These are phyloP conservation scores for Cynopterus brachyotis DNA, from an alignment of 2,113 vertebrate species.

Conservation along the genomic window DNA sequence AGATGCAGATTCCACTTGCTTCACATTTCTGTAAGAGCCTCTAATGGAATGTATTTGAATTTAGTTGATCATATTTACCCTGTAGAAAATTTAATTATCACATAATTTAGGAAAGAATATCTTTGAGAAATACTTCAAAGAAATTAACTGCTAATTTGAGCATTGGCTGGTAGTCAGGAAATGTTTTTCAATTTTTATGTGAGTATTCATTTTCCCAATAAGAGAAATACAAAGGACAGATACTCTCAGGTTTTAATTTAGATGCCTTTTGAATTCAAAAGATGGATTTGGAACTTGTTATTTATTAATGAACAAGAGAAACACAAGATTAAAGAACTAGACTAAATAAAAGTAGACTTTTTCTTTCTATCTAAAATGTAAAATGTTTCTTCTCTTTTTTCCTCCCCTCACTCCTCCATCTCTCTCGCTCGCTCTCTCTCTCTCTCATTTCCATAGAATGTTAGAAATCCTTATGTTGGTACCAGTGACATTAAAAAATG, in stretches of 20 bases:
- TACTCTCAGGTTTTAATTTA: neutral
- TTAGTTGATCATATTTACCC: neutral
- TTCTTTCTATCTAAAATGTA: neutral
- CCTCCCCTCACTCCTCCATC: neutral
- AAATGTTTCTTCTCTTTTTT: neutral
- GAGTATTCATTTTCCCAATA: neutral
- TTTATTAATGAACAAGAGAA: neutral
- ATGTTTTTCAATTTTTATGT: neutral
- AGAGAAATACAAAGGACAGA: neutral
- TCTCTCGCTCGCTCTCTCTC: too few species aligned
- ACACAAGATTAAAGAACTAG: neutral
- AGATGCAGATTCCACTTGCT: neutral
- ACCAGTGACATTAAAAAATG: neutral
- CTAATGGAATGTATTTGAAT: neutral
- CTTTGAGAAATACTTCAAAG: neutral
- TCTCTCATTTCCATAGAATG: neutral
- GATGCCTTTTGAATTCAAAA: neutral
- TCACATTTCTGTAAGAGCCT: neutral
- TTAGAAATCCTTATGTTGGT: neutral
- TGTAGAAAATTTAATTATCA: neutral
- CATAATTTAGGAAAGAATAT: neutral
- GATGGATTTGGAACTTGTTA: neutral
- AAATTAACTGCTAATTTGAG: constrained; percentile 1
- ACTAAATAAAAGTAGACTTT: neutral
- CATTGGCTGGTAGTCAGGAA: neutral